Evolutionary conservation across 1,140 invertebrate genomes (phyloP).

Genomic region (Heliconius himera): DNA sequence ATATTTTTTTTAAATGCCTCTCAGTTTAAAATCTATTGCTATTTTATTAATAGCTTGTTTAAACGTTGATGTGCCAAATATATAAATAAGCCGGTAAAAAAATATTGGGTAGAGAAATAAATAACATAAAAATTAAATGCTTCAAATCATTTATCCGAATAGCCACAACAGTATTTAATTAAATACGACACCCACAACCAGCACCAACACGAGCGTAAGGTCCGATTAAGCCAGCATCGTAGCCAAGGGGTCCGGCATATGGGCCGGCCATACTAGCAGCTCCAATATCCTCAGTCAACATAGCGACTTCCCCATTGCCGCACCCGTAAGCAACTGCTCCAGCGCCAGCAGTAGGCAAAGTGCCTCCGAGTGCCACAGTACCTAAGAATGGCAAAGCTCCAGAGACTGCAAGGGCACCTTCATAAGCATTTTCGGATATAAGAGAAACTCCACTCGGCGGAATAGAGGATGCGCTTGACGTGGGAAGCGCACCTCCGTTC

Average conservation of each 20-base stretch:
- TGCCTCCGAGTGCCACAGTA: neutral
- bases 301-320: conserved; percentile 7
- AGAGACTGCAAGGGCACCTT: conserved; percentile 13
- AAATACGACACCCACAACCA: conserved; percentile 10
- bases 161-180: neutral
- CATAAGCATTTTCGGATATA: conserved; percentile 39
- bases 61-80: too few species aligned
- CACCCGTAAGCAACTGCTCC: neutral
- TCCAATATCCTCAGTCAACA: neutral
- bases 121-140: neutral
- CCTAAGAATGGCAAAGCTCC: conserved; percentile 20
- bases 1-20: too few species aligned
- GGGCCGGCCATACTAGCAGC: conserved; percentile 8
- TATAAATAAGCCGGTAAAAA: too few species aligned
- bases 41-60: too few species aligned
- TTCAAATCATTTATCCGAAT: neutral
- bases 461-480: conserved; percentile 42
- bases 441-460: conserved; percentile 46
- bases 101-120: neutral
- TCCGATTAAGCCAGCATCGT: neutral
- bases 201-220: neutral
- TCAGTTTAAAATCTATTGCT: too few species aligned
- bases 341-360: neutral
- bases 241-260: neutral
- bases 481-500: conserved; percentile 37